Base-by-base conservation (phyloP, 2,797 vertebrate species). In the Lagodon rhomboides region DNA sequence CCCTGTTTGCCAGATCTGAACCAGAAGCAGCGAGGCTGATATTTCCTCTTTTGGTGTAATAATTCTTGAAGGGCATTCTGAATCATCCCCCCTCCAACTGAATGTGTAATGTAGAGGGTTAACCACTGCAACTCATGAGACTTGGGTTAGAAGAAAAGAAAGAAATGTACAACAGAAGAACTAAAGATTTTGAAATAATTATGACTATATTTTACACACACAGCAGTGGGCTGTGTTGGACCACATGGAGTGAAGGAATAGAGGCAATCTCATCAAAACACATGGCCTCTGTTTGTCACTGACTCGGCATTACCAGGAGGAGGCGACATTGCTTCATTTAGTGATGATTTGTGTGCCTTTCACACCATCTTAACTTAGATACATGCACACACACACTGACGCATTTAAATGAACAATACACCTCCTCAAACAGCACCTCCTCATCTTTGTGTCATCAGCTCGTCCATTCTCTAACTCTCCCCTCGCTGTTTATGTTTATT, bases 321-420 rank as follows among this genome's bases (percentile, higher is more conserved):
- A 82, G 90, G 90, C 74, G 20, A 27, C 69, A 50, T 78, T 67
- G 47, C 46, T 85, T 77, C 23, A 56, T 38, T 54, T 65, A 46
- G 27, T 47, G 22, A n/a, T 30, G 3, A 64, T 6, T 47, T 18
- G 20, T 22, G 12, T 34, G 4, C 12, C 5, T 56, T 63, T 83
- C 10, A 58, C 13, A 68, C 9, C 11, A 12, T 62, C 17, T 75
- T 12, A 44, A 12, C 34, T 67, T 8, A 66, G 11, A 77, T 5
- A 50, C 46, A 68, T 13, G 23, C 12, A 44, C 10, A 55, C 10
- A 55, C 23, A 58, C 30, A 62, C n/a, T 16, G 1, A 43, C 46
- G 30, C 13, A 76, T 2, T 61, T 27, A 64, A 49, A 58, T 30
- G 58, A 66, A 54, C 10, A 56, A 1, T 1, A 6, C 22, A 65